phyloP scores from a whole-genome alignment of 2,113 vertebrate species.

The Machaerirhynchus nigripectus region DNA sequence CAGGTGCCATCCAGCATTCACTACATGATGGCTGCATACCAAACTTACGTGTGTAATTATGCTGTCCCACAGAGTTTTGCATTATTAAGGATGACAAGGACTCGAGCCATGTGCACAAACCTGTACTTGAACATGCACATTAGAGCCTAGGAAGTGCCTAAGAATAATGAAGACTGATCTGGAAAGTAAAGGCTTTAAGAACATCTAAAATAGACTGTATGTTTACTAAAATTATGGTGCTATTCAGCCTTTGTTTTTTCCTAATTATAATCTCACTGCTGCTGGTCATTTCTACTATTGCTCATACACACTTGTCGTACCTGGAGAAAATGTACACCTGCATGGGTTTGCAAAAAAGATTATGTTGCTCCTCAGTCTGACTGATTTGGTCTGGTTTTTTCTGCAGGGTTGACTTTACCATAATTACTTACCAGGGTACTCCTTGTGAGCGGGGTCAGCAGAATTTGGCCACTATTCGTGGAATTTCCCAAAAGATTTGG shows the following conservation, averaged over 20 bases:
- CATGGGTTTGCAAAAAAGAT: not conserved
- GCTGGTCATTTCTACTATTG: not conserved
- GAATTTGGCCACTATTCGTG: not conserved
- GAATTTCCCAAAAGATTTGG: not conserved
- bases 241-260: not conserved
- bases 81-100: not conserved
- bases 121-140: not conserved
- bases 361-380: not conserved
- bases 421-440: not conserved
- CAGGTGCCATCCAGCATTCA: not conserved
- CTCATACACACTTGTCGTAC: not conserved
- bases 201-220: not conserved
- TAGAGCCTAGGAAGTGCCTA: conserved; percentile 7
- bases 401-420: not conserved
- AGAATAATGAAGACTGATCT: not conserved
- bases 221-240: not conserved
- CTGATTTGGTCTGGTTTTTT: not conserved
- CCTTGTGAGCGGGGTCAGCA: not conserved
- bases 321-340: not conserved
- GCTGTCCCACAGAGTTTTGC: not conserved
- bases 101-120: not conserved
- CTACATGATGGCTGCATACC: accelerated
- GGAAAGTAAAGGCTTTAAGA: not conserved
- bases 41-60: not conserved
- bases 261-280: not conserved